Conservation (phyloP, 1,140 invertebrate genomes). For the Maniola jurtina region DNA sequence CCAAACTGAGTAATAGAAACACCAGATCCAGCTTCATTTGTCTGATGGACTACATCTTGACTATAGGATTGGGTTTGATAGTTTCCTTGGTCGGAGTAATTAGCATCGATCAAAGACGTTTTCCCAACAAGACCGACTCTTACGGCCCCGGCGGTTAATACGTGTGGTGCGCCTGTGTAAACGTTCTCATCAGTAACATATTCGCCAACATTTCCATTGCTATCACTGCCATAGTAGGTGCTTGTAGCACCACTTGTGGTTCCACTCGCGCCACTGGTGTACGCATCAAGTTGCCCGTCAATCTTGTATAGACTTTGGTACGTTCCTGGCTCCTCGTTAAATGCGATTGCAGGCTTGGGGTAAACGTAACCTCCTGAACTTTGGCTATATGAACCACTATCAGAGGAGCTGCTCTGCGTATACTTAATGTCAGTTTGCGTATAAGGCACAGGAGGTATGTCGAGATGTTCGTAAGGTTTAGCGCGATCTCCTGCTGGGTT, state of each 20-base stretch:
- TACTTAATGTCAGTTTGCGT: conserved; percentile 47
- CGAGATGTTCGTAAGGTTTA: conserved; percentile 58
- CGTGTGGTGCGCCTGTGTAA: conserved; percentile 62
- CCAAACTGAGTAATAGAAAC: conserved; percentile 64
- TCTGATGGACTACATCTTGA: conserved; percentile 40
- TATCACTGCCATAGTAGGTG: conserved; percentile 36
- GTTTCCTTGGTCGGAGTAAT: conserved; percentile 47
- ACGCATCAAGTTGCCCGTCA: conserved; percentile 22
- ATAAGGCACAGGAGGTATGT: conserved; percentile 53
- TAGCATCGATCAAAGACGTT: conserved; percentile 67
- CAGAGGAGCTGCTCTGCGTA: conserved; percentile 39
- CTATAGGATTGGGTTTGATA: conserved; percentile 34
- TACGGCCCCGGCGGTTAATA: conserved; percentile 71
- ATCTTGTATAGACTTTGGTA: conserved; percentile 27
- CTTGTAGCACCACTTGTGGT: conserved; percentile 14
- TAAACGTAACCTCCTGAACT: conserved; percentile 39
- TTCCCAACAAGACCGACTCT: conserved; percentile 76
- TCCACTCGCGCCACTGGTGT: conserved; percentile 20
- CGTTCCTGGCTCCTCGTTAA: conserved; percentile 32
- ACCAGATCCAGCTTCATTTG: conserved; percentile 47
- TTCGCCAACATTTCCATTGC: conserved; percentile 46
- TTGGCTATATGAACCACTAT: conserved; percentile 27
- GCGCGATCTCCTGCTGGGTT: conserved; percentile 70
- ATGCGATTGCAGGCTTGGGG: conserved; percentile 37
- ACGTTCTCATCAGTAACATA: conserved; percentile 52